Evolutionary conservation across 1,140 invertebrate species (phyloP), one percentile per base, ranked within the genome.

Genomic region (Macrobrachium nipponense): DNA sequence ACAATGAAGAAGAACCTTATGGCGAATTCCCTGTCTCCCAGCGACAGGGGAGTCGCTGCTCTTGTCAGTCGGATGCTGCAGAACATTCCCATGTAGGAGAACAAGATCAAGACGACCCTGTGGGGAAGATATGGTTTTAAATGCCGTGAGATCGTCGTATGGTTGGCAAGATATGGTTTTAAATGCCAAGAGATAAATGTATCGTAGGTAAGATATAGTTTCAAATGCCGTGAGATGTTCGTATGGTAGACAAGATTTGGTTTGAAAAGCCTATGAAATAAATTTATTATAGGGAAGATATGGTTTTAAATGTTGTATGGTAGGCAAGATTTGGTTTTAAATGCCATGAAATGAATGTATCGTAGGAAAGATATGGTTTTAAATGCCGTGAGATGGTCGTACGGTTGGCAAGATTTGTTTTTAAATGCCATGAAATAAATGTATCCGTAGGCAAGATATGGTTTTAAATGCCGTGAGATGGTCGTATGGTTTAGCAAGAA

Each of bases 1-100:
- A 96, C 94, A 80, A 96, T 95, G 84, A 96, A 93, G 88, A 95
- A 95, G 90, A 95, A 95, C 82, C 95, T 91, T 15, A 94, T 90
- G 2, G 94, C 94, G 89, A 96, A 94, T 90, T 95, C 94, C 51
- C 92, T 94, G 91, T 94, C 95, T 58, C 92, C 91, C 36, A 93
- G 91, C 58, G 89, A n/a, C 62, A 95, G 89, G 58, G 94, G 91
- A 76, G 93, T 93, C 66, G 93, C 92, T 88, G 93, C 91, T 82
- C 94, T 91, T 27, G 94, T 94, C 89, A 92, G 91, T 90, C 92
- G 93, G 89, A 95, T 94, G 80, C 93, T 94, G n/a, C 92, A 90
- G 76, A 95, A 94, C 91, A 96, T 94, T n/a, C 92, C 93, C 5
- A 91, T 91, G 89, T 95, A 95, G 2, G 94, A 91, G 76, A 93